phyloP scores from a whole-genome alignment of 2,888 invertebrate species.

The Ophioninae sp. region DNA sequence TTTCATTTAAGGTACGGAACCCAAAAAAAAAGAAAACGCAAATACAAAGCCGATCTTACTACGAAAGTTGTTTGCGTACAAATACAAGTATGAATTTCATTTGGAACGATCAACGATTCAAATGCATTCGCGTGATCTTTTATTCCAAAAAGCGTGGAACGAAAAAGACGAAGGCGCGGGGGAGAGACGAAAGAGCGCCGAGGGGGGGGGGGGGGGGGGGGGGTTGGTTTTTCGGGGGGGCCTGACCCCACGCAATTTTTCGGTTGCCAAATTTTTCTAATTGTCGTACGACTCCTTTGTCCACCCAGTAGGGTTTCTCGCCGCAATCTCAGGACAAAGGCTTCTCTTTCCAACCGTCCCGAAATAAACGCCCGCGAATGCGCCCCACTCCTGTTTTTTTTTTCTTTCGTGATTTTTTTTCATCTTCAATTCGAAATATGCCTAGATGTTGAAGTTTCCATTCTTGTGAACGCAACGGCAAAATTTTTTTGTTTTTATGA shows the following conservation, averaged over 20 bases:
- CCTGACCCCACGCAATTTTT: constrained; percentile 36
- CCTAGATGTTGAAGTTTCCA: neutral
- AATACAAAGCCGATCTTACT: neutral
- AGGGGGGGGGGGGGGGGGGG: constrained; percentile 8
- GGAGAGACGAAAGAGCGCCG: neutral
- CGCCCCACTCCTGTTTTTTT: neutral
- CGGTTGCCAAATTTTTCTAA: constrained; percentile 44
- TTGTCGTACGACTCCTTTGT: constrained; percentile 44
- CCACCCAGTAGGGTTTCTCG: neutral
- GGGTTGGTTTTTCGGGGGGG: constrained; percentile 52
- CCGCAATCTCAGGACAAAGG: neutral
- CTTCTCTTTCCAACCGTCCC: neutral
- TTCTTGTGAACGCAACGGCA: no score
- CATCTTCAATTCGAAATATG: neutral
- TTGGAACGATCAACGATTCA: constrained; percentile 48
- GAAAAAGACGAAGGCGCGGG: neutral
- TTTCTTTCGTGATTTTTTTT: neutral
- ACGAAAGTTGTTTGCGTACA: neutral
- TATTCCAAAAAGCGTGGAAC: constrained; percentile 44
- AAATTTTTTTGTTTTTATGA: no score
- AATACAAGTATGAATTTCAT: constrained; percentile 28
- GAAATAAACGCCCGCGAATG: constrained; percentile 3
- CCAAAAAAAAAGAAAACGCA: neutral
- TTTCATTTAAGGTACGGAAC: no score
- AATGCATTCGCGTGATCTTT: constrained; percentile 39